Percentiles rank a stretch among this genome's conserved stretches.
Evolutionary conservation across 2,797 vertebrate genomes (phyloP).

Genomic region (Phoxinus dragarum): DNA sequence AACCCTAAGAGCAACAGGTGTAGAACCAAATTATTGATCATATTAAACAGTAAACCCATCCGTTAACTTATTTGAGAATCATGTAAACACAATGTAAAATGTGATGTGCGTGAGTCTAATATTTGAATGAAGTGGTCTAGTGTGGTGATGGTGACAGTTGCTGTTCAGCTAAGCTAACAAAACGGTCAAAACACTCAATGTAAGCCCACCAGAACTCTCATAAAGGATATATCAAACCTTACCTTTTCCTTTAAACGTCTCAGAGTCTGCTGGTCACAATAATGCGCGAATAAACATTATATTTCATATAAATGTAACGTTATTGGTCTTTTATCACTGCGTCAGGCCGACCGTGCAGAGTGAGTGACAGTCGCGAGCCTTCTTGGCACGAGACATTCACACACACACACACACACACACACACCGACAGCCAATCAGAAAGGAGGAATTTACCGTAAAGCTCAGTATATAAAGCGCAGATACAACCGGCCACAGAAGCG

Average conservation of each 20-base stretch:
- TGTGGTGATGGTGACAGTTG: background rate
- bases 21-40: background rate
- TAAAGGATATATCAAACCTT: background rate
- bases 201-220: background rate
- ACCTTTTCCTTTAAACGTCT: constrained; percentile 23
- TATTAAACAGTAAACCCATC: background rate
- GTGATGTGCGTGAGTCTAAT: background rate
- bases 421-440: constrained; percentile 13
- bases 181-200: background rate
- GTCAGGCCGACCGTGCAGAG: background rate
- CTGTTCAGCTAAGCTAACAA: constrained; percentile 43
- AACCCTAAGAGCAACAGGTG: constrained; percentile 11
- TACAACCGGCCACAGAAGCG: background rate
- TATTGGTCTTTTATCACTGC: background rate
- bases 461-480: background rate
- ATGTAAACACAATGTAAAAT: background rate
- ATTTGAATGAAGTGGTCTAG: background rate
- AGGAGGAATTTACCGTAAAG: constrained; percentile 7
- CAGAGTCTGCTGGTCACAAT: constrained; percentile 2
- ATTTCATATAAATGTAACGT: background rate
- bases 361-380: background rate
- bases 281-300: background rate
- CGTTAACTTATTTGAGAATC: background rate
- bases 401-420: background rate
- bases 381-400: background rate